phyloP scores from a whole-genome alignment of 30 jellyfish, hydroid and myxozoan species.

The Rhopilema esculentum region DNA sequence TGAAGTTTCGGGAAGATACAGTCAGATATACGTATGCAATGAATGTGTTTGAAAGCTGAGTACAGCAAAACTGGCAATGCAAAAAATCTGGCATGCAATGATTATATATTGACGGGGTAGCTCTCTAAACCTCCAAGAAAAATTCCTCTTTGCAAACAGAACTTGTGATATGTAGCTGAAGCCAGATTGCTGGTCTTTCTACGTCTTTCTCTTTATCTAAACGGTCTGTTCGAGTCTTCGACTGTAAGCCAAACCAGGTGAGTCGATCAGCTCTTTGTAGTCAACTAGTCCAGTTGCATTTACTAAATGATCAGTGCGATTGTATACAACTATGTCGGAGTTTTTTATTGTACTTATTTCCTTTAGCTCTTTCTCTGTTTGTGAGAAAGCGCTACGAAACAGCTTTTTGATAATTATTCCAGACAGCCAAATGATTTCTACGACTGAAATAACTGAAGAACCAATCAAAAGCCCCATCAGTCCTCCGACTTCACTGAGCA shows the following conservation, averaged over 20 bases:
- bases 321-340: background rate
- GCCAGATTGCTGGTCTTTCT: too few relatives aligned
- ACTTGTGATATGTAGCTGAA: too few relatives aligned
- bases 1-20: too few relatives aligned
- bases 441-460: conserved; percentile 36
- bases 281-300: background rate
- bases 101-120: too few relatives aligned
- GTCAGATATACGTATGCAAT: too few relatives aligned
- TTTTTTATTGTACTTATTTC: background rate
- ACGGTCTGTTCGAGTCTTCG: background rate
- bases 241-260: background rate
- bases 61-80: too few relatives aligned
- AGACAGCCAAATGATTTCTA: conserved; percentile 48
- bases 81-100: too few relatives aligned
- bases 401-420: conserved; percentile 5
- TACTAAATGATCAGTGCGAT: background rate
- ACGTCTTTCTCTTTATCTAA: too few relatives aligned
- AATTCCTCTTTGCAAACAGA: too few relatives aligned
- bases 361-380: background rate
- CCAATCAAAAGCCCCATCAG: conserved; percentile 57
- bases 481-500: conserved; percentile 59
- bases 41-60: too few relatives aligned
- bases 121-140: too few relatives aligned
- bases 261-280: background rate
- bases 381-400: background rate